Conservation (phyloP, 2,797 vertebrate species). For the Chaetodon trifasciatus region DNA sequence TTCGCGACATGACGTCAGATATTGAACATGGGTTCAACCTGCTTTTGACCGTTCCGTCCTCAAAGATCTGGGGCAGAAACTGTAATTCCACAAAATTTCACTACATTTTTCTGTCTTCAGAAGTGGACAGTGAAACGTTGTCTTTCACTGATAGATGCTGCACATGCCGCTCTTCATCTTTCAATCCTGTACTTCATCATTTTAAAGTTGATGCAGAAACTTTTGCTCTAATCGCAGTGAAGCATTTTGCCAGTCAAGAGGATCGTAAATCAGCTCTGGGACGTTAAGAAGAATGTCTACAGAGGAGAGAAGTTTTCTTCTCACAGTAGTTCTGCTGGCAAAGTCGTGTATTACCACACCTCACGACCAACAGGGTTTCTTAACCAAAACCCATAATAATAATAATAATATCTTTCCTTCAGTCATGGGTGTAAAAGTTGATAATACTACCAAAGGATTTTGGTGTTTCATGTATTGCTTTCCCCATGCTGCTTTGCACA, state of each 20-base stretch:
- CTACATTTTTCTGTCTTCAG: neutral
- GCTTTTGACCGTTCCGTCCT: neutral
- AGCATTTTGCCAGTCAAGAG: neutral
- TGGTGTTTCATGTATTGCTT: neutral
- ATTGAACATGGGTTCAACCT: neutral
- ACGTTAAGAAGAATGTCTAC: neutral
- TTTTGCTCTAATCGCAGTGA: neutral
- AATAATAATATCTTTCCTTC: neutral
- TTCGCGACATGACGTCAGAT: neutral
- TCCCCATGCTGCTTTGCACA: neutral
- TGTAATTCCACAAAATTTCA: neutral
- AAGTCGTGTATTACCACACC: neutral
- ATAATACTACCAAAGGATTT: neutral
- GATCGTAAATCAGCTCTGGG: neutral
- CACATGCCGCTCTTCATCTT: neutral
- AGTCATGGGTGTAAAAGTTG: neutral
- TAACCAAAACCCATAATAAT: neutral
- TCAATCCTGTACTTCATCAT: neutral
- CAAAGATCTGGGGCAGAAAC: neutral
- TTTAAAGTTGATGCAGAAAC: neutral
- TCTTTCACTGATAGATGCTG: neutral
- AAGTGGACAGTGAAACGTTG: neutral
- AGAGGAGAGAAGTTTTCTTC: neutral
- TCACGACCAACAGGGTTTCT: neutral
- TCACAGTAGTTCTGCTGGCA: neutral